Evolutionary conservation across 2,888 invertebrate species (phyloP), one percentile per base, ranked within the genome.

Genomic region (Platycheirus rosarum): DNA sequence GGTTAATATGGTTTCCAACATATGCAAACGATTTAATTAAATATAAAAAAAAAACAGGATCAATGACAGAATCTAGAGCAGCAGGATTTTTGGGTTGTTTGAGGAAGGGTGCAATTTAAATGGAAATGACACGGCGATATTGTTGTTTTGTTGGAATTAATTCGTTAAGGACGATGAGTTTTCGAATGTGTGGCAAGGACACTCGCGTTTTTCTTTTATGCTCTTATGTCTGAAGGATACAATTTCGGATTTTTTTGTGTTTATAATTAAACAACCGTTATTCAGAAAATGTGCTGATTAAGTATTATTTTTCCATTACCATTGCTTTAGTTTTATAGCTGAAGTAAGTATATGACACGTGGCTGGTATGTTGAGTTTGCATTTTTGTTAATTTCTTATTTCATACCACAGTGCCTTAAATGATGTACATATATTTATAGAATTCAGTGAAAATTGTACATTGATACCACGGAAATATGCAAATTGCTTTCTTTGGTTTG

Each of bases 91-190:
- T 32, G 14, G n/a, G n/a, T n/a, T n/a, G n/a, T n/a, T n/a, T n/a
- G 35, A 20, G 32, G 13, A n/a, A 46, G 69, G n/a, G n/a, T n/a
- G n/a, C n/a, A 69, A 49, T 26, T 40, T 20, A 65, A 69, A 51
- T 63, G 70, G 65, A 75, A 80, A 70, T 80, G 75, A 80, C 80
- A 70, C 70, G 60, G 51, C 51, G 37, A 70, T 75, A 65, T 75
- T 80, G n/a, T 69, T 75, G 75, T 74, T 69, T 42, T 70, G 51
- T 66, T 35, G 20, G 66, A 76, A 70, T 80, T 80, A 76, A 76
- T 76, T 80, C 71, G 71, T 76, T 62, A 66, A n/a, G n/a, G n/a
- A 71, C 70, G 48, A 76, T 62, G 75, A 53, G 65, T 75, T 75
- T 70, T 65, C 20, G 20, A 57, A 60, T 60, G 62, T 55, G 55